Evolutionary conservation across 2,797 vertebrate genomes (phyloP).

Genomic region (Girardinus metallicus): DNA sequence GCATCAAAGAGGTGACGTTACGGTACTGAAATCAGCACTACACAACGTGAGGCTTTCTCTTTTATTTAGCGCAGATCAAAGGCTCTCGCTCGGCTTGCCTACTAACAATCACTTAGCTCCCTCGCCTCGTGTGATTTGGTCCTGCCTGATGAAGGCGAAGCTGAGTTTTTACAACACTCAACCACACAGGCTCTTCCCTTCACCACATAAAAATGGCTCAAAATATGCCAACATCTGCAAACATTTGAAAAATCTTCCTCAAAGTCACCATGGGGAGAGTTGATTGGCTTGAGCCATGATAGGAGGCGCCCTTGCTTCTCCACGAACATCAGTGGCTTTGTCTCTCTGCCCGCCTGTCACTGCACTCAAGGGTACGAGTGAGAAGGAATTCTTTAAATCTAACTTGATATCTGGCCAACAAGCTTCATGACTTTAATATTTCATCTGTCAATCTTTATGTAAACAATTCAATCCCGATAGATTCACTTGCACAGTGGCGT

Average conservation of each 20-base stretch:
- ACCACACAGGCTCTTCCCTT: constrained; percentile 75
- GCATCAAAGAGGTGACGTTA: constrained; percentile 82
- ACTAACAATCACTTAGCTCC: constrained; percentile 79
- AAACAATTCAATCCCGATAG: constrained; percentile 50
- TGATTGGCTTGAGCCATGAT: constrained; percentile 65
- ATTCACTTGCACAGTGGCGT: constrained; percentile 29
- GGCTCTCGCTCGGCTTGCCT: constrained; percentile 70
- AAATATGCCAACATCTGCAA: constrained; percentile 85
- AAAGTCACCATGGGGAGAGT: constrained; percentile 67
- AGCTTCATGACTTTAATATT: constrained; percentile 40
- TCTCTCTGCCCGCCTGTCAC: constrained; percentile 46
- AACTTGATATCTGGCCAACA: constrained; percentile 46
- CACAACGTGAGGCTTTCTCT: constrained; percentile 74
- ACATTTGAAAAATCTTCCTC: constrained; percentile 84
- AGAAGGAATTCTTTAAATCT: constrained; percentile 40
- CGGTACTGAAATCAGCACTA: constrained; percentile 76
- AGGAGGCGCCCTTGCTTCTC: constrained; percentile 61
- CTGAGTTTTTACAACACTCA: constrained; percentile 77
- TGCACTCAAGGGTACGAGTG: constrained; percentile 36
- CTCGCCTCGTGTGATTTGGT: constrained; percentile 75
- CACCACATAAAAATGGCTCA: constrained; percentile 79
- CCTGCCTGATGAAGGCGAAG: constrained; percentile 74
- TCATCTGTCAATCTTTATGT: constrained; percentile 44
- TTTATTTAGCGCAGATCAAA: constrained; percentile 80
- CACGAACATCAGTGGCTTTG: constrained; percentile 56